Conservation (phyloP, 2,797 vertebrate genomes). For the Ispidina picta region DNA sequence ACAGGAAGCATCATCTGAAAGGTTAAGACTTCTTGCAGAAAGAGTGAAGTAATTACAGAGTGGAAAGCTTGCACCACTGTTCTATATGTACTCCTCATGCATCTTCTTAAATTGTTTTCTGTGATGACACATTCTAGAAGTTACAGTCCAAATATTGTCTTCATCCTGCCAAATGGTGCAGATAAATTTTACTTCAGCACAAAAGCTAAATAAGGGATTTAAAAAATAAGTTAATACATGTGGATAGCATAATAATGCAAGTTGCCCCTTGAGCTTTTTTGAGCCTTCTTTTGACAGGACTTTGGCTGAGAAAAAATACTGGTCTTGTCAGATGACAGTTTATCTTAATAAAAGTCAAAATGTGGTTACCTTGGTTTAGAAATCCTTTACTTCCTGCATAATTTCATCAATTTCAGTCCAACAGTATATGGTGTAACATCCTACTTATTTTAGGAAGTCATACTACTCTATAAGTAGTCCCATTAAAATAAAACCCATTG, state of each 20-base stretch:
- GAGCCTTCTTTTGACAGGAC: background rate
- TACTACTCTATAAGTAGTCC: background rate
- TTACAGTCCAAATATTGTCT: background rate
- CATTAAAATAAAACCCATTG: background rate
- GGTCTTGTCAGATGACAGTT: background rate
- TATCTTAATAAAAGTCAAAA: background rate
- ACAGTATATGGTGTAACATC: background rate
- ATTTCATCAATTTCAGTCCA: background rate
- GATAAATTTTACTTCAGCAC: background rate
- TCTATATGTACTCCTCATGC: background rate
- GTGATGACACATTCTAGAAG: slow-evolving; percentile 4
- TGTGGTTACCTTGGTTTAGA: background rate
- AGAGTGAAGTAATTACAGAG: background rate
- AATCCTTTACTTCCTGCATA: background rate
- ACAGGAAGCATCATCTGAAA: slow-evolving; percentile 22
- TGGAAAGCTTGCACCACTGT: background rate
- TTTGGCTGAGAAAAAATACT: background rate
- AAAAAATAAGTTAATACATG: background rate
- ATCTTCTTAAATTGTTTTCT: slow-evolving; percentile 21
- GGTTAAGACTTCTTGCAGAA: slow-evolving; percentile 18
- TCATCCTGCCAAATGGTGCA: background rate
- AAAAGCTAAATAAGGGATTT: background rate
- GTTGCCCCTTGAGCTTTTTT: background rate
- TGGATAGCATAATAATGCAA: background rate
- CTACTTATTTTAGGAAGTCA: background rate